These are phyloP conservation scores for Euzophera pinguis DNA, from an alignment of 2,888 invertebrate genomes.

Conservation along the genomic window DNA sequence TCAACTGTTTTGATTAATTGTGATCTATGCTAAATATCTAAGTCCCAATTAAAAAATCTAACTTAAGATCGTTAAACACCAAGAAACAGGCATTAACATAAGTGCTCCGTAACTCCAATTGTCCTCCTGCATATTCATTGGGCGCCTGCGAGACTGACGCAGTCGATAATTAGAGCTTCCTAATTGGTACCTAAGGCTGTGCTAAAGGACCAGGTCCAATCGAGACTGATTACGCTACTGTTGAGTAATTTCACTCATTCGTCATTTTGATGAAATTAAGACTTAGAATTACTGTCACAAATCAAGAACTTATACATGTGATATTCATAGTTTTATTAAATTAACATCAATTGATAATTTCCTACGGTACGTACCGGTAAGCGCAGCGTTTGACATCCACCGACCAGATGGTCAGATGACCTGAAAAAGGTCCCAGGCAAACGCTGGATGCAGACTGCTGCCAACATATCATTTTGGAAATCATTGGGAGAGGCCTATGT, in stretches of 20 bases:
- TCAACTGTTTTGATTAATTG: no score
- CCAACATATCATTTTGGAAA: no score
- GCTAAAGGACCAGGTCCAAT: slow-evolving; percentile 13
- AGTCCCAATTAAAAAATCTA: not conserved
- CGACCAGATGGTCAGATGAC: no score
- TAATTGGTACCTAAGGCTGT: slow-evolving; percentile 40
- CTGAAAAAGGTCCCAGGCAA: no score
- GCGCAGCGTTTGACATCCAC: no score
- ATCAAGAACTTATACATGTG: no score
- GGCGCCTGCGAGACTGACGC: slow-evolving; percentile 25
- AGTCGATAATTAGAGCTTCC: slow-evolving; percentile 38
- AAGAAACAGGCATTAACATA: slow-evolving; percentile 15
- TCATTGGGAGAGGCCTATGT: no score
- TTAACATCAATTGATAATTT: no score
- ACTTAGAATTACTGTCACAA: no score
- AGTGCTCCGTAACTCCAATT: slow-evolving; percentile 15
- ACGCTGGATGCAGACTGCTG: no score
- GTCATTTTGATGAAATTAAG: not conserved
- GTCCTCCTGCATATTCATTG: slow-evolving; percentile 41
- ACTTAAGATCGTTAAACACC: not conserved
- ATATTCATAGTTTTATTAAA: no score
- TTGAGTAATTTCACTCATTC: not conserved
- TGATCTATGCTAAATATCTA: not conserved
- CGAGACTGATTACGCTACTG: slow-evolving; percentile 14
- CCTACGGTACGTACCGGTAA: no score